phyloP scores from a whole-genome alignment of 2,888 invertebrate species.

The Oligia strigilis region DNA sequence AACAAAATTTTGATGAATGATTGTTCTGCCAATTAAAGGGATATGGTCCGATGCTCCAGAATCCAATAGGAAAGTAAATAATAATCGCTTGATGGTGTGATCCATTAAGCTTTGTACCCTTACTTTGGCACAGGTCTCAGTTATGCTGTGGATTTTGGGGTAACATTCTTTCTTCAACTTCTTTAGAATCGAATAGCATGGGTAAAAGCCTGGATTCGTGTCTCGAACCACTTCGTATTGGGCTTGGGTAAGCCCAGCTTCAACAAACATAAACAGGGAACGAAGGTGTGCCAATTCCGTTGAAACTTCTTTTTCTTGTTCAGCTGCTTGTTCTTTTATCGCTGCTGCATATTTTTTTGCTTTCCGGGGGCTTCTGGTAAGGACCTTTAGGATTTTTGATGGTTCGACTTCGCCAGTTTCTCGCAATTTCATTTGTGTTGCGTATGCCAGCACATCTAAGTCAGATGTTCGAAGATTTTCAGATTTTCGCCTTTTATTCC shows the following conservation, averaged over 20 bases:
- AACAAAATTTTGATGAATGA: too few species aligned
- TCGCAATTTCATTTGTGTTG: slow-evolving; percentile 51
- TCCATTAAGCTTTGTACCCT: slow-evolving; percentile 47
- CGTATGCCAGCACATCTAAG: slow-evolving; percentile 43
- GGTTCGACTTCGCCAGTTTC: slow-evolving; percentile 49
- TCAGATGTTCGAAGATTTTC: slow-evolving; percentile 31
- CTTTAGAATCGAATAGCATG: slow-evolving; percentile 40
- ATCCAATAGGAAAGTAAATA: background rate
- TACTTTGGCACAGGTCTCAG: slow-evolving; percentile 50
- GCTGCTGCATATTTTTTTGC: slow-evolving; percentile 45
- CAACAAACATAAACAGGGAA: slow-evolving; percentile 17
- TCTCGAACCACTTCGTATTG: slow-evolving; percentile 14
- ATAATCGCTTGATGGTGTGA: slow-evolving; percentile 31
- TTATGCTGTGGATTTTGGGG: slow-evolving; percentile 46
- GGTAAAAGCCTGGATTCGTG: slow-evolving; percentile 31
- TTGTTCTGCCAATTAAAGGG: too few species aligned
- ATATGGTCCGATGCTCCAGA: too few species aligned
- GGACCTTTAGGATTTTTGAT: slow-evolving; percentile 48
- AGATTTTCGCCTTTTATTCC: slow-evolving; percentile 38
- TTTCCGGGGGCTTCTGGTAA: slow-evolving; percentile 41
- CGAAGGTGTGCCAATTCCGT: slow-evolving; percentile 31
- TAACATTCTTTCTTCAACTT: slow-evolving; percentile 50
- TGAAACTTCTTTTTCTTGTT: slow-evolving; percentile 38
- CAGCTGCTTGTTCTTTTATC: slow-evolving; percentile 36
- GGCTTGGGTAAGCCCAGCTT: slow-evolving; percentile 19